These are phyloP conservation scores for Ascidia mentula DNA, from an alignment of 23 tunicate genomes.

Conservation along the genomic window DNA sequence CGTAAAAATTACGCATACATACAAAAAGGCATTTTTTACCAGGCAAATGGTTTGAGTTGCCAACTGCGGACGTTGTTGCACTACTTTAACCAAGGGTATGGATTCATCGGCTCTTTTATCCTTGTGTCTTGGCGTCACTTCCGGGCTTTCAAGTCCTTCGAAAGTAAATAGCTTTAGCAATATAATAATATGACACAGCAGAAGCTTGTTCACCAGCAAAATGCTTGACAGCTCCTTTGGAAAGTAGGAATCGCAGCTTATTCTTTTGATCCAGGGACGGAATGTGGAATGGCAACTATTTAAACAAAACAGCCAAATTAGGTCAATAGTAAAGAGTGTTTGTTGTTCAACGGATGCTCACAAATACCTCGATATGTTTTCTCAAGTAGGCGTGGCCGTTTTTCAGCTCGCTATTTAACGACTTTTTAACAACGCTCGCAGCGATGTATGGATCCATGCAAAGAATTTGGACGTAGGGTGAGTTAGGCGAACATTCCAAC, in stretches of 20 bases:
- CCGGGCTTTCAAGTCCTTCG: not conserved
- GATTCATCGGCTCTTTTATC: not conserved
- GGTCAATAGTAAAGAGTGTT: not conserved
- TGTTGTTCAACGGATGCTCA: too few relatives aligned
- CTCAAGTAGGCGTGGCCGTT: slow-evolving; percentile 42
- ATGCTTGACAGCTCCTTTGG: not conserved
- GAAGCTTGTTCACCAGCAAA: not conserved
- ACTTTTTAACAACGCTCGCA: slow-evolving; percentile 40
- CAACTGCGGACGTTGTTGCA: too few relatives aligned
- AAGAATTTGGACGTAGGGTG: slow-evolving; percentile 40
- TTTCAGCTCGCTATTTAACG: slow-evolving; percentile 20
- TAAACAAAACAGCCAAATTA: not conserved
- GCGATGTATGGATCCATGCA: slow-evolving; percentile 66
- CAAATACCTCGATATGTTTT: slow-evolving; percentile 38
- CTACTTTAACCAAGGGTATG: not conserved
- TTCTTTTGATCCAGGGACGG: slow-evolving; percentile 4
- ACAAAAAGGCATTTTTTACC: too few relatives aligned
- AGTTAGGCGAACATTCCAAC: slow-evolving; percentile 30
- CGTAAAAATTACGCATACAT: too few relatives aligned
- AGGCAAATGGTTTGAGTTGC: too few relatives aligned
- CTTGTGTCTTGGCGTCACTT: not conserved
- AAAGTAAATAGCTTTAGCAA: not conserved
- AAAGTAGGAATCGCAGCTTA: not conserved
- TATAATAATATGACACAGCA: not conserved
- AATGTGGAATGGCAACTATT: slow-evolving; percentile 9